These are phyloP conservation scores for Ifrita kowaldi DNA, from an alignment of 2,113 vertebrate genomes.

Conservation along the genomic window DNA sequence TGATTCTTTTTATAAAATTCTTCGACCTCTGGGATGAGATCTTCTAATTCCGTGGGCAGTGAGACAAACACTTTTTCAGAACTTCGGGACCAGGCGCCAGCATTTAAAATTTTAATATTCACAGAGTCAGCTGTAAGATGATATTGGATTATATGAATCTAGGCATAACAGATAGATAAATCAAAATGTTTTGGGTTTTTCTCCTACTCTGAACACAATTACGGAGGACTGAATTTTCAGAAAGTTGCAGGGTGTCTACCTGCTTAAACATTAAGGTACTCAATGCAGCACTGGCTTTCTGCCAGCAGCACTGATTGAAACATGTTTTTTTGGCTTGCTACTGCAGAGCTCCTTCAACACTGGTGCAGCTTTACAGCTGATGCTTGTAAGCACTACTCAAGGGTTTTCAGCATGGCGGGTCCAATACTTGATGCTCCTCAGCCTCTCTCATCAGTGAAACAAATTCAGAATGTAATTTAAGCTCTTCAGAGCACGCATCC, in stretches of 20 bases:
- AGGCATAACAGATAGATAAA: background rate
- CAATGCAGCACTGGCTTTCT: background rate
- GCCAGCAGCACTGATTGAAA: background rate
- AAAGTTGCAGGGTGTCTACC: background rate
- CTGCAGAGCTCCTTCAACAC: background rate
- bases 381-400: background rate
- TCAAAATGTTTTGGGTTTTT: background rate
- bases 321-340: background rate
- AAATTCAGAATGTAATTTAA: background rate
- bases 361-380: background rate
- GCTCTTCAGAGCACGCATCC: background rate
- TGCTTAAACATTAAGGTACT: background rate
- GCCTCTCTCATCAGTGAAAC: background rate
- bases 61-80: conserved; percentile 98
- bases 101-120: conserved; percentile 99
- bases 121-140: conserved; percentile 88
- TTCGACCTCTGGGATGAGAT: conserved; percentile 97
- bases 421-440: background rate
- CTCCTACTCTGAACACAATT: background rate
- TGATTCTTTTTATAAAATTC: conserved; percentile 99
- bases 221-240: background rate
- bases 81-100: conserved; percentile 97
- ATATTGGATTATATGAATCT: background rate
- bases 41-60: conserved; percentile 94
- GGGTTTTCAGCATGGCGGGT: background rate